A percentile compares a stretch with the other conserved stretches of the same genome.
These are phyloP conservation scores for Pseudolaguvia tuberculata DNA, from an alignment of 2,113 vertebrate species.

Conservation along the genomic window DNA sequence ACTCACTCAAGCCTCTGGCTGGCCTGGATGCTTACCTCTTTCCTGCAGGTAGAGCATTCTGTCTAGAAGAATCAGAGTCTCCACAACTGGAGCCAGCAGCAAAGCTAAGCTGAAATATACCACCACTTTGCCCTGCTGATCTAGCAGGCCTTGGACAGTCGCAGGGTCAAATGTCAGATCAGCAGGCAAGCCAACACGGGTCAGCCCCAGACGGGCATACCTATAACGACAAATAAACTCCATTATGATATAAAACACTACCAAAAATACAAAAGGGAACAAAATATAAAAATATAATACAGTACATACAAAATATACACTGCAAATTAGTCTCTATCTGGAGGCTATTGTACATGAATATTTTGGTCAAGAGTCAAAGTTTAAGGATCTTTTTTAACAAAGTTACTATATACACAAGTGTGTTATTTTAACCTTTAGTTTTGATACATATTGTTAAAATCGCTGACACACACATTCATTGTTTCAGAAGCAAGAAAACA, in stretches of 20 bases:
- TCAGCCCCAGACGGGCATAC: constrained; percentile 76
- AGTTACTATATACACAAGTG: too few species aligned
- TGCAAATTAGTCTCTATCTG: too few species aligned
- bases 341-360: too few species aligned
- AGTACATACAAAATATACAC: too few species aligned
- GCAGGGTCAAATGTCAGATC: constrained; percentile 54
- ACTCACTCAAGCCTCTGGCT: not conserved
- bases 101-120: constrained; percentile 82
- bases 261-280: not conserved
- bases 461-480: too few species aligned
- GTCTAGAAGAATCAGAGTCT: constrained; percentile 87
- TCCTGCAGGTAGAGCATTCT: constrained; percentile 86
- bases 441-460: too few species aligned
- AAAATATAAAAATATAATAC: too few species aligned
- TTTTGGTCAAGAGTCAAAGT: too few species aligned
- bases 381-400: too few species aligned
- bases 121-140: constrained; percentile 77
- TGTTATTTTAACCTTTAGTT: too few species aligned
- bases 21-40: constrained; percentile 67
- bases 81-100: constrained; percentile 81
- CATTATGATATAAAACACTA: not conserved
- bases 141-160: constrained; percentile 64
- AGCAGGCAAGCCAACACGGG: constrained; percentile 73
- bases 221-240: constrained; percentile 58
- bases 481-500: too few species aligned